A percentile compares a stretch with the other conserved stretches of the same genome.
phyloP scores from a whole-genome alignment of 2,113 vertebrate genomes.

The Mastomys natalensis region DNA sequence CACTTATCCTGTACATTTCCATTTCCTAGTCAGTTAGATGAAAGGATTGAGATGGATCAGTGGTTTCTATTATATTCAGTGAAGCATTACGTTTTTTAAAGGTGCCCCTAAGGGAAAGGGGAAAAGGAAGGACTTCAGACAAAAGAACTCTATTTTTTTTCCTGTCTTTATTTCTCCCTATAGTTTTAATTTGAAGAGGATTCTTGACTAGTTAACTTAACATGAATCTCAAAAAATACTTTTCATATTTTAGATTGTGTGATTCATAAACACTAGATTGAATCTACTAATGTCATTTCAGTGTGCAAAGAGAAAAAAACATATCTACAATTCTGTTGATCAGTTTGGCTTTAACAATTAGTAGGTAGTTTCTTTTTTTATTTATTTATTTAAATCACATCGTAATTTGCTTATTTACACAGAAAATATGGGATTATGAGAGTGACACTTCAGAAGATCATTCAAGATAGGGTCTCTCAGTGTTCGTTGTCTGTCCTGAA shows the following conservation, averaged over 20 bases:
- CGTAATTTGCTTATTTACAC: too few relatives aligned
- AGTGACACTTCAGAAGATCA: conserved; percentile 17
- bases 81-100: neutral
- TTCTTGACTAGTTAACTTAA: neutral
- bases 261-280: neutral
- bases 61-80: neutral
- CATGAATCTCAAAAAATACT: neutral
- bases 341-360: neutral
- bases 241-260: neutral
- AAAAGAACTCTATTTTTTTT: neutral
- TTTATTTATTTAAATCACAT: too few relatives aligned
- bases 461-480: neutral
- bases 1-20: neutral
- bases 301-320: neutral
- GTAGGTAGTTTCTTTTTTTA: neutral
- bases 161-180: neutral
- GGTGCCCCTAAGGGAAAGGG: neutral
- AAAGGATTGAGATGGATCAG: neutral
- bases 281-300: neutral
- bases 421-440: conserved; percentile 34
- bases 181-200: neutral
- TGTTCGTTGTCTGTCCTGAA: neutral
- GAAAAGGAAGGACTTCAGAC: neutral
- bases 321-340: neutral
- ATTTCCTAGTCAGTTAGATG: neutral